These are phyloP conservation scores for Brachionus asplanchnoidis DNA, from an alignment of 1,140 invertebrate genomes.

Conservation along the genomic window DNA sequence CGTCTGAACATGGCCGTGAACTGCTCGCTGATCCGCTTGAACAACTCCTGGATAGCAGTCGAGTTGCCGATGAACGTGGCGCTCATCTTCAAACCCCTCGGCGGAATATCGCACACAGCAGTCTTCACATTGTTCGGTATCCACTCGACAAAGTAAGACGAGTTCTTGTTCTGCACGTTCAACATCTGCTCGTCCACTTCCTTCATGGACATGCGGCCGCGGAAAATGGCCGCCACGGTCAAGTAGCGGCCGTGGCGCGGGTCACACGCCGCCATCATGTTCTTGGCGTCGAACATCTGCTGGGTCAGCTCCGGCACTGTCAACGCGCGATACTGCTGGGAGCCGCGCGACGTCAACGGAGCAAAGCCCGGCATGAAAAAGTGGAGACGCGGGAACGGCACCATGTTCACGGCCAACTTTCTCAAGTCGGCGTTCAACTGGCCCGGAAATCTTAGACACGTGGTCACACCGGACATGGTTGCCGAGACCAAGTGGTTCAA, in stretches of 20 bases:
- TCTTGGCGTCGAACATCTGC: slow-evolving; percentile 68
- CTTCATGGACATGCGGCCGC: slow-evolving; percentile 90
- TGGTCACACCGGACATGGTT: slow-evolving; percentile 78
- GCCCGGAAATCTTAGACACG: slow-evolving; percentile 62
- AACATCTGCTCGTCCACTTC: slow-evolving; percentile 71
- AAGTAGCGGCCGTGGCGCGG: slow-evolving; percentile 80
- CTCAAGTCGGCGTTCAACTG: slow-evolving; percentile 75
- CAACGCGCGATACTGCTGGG: slow-evolving; percentile 54
- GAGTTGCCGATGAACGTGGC: slow-evolving; percentile 60
- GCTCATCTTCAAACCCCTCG: slow-evolving; percentile 62
- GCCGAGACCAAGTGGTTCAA: slow-evolving; percentile 63
- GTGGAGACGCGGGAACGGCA: slow-evolving; percentile 86
- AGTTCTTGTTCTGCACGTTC: slow-evolving; percentile 83
- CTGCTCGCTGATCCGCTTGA: slow-evolving; percentile 71
- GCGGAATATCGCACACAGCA: slow-evolving; percentile 65
- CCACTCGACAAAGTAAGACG: slow-evolving; percentile 68
- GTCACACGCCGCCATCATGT: slow-evolving; percentile 89
- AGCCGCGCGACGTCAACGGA: slow-evolving; percentile 73
- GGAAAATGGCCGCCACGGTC: slow-evolving; percentile 86
- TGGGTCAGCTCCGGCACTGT: slow-evolving; percentile 75
- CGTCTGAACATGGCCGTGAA: slow-evolving; percentile 71
- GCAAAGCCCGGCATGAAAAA: slow-evolving; percentile 96
- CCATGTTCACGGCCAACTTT: slow-evolving; percentile 96
- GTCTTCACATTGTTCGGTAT: slow-evolving; percentile 68
- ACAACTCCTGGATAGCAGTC: slow-evolving; percentile 73